Evolutionary conservation across 92 coral and sea anemone genomes (phyloP), one percentile per base, ranked within the genome.

Genomic region (Heteractis magnifica): DNA sequence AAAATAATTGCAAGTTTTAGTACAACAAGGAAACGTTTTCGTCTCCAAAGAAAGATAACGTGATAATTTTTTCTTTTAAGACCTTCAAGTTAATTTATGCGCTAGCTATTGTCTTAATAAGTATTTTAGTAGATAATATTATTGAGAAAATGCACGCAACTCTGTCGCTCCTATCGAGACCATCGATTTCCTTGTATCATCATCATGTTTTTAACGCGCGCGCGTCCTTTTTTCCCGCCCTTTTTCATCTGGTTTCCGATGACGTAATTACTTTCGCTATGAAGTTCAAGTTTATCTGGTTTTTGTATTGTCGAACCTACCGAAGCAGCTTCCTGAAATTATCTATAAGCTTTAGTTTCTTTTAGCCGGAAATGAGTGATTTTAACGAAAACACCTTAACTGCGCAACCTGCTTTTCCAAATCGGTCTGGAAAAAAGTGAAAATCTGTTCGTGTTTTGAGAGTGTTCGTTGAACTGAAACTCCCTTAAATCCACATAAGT

Each of bases 181-280:
- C 26, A 62, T n/a, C 20, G 4, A 10, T 68, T 68, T 23, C 48
- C 23, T 68, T 20, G 4, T 23, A 10, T 12, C 15, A 26, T 26
- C 73, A 48, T 48, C 49, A 23, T 68, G 49, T 68, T 26, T 23
- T 68, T 4, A 68, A 9, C 49, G 73, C 49, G 50, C 6, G 4
- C 49, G 49, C 16, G 49, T 68, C 48, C 23, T 48, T 68, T 68
- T 68, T 68, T 68, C 73, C 73, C 73, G 73, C 73, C 26, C 60
- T 51, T 51, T 77, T 51, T 77, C 80, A 51, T 49, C 80, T 77
- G n/a, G 52, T 77, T 77, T 77, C 60, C 80, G 18, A 51, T 77
- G 80, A 51, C 80, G 60, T 77, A 23, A 53, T 52, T 68, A 68
- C 49, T 23, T 68, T 68, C 73, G 14, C 49, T 68, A 21, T 68